These are phyloP conservation scores for Hypomecis punctinalis DNA, from an alignment of 2,888 invertebrate species.

Conservation along the genomic window DNA sequence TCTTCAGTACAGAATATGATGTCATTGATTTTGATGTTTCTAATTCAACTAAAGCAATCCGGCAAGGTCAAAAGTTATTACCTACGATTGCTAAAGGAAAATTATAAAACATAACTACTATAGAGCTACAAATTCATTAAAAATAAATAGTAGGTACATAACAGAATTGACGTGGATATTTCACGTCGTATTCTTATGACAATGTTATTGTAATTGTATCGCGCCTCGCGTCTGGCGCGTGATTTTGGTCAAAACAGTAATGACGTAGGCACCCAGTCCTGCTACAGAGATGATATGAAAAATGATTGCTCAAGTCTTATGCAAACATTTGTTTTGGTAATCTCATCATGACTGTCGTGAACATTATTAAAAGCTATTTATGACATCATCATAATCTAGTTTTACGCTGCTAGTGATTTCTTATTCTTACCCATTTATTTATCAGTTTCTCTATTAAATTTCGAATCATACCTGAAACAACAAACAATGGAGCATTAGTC, in stretches of 20 bases:
- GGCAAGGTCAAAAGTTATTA: too few relatives aligned
- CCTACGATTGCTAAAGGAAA: too few relatives aligned
- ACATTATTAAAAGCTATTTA: background rate
- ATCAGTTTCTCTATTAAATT: background rate
- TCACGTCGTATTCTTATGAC: background rate
- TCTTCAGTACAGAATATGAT: too few relatives aligned
- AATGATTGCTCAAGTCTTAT: slow-evolving; percentile 8
- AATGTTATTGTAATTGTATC: background rate
- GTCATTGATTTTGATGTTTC: too few relatives aligned
- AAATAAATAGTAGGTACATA: background rate
- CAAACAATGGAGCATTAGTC: slow-evolving; percentile 37
- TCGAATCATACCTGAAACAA: slow-evolving; percentile 55
- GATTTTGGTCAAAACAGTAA: slow-evolving; percentile 15
- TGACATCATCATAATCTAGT: background rate
- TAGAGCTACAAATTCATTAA: background rate
- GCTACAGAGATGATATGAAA: background rate
- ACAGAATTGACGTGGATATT: background rate
- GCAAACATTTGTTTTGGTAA: slow-evolving; percentile 11
- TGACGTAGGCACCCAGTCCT: slow-evolving; percentile 1
- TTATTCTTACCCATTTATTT: slow-evolving; percentile 16
- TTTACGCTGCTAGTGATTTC: background rate
- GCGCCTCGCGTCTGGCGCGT: slow-evolving; percentile 10
- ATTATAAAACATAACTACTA: too few relatives aligned
- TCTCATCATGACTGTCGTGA: slow-evolving; percentile 9
- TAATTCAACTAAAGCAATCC: too few relatives aligned